Conservation (phyloP, 2,113 vertebrate species). For the Pseudorhombus dupliciocellatus region DNA sequence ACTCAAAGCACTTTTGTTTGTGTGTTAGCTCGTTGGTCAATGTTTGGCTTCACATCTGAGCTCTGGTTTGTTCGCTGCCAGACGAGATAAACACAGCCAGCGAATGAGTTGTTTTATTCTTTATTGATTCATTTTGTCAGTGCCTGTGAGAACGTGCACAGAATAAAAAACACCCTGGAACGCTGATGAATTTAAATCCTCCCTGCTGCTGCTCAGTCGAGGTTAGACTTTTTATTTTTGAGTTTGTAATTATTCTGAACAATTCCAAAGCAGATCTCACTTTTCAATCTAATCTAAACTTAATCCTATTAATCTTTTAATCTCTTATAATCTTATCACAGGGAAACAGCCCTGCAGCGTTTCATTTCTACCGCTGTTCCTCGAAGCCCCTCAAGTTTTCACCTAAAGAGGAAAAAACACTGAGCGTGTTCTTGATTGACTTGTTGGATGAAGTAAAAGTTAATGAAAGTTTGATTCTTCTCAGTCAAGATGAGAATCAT, state of each 20-base stretch:
- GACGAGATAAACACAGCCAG: not conserved
- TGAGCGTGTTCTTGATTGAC: conserved; percentile 8
- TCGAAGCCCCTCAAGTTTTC: not conserved
- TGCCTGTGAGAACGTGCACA: not conserved
- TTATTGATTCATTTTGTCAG: not conserved
- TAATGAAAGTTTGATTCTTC: conserved; percentile 3
- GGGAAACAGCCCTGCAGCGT: not conserved
- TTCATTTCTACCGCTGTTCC: not conserved
- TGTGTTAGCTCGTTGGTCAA: not conserved
- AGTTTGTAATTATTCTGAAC: conserved; percentile 1
- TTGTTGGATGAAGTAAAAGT: conserved; percentile 14
- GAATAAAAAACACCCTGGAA: not conserved
- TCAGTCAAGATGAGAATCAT: not conserved
- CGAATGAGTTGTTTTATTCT: not conserved
- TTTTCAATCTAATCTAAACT: conserved; percentile 7
- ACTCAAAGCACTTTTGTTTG: not conserved
- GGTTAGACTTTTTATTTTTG: not conserved
- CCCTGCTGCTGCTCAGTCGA: fast-evolving
- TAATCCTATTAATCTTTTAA: conserved; percentile 23
- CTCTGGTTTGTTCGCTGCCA: not conserved
- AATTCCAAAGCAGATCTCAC: not conserved
- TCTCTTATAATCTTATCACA: not conserved
- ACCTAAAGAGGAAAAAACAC: conserved; percentile 18
- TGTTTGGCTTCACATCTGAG: not conserved
- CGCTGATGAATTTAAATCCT: not conserved